Base-by-base conservation (phyloP, 53 echinoderm and acorn worm genomes). In the Stichopus horrens region DNA sequence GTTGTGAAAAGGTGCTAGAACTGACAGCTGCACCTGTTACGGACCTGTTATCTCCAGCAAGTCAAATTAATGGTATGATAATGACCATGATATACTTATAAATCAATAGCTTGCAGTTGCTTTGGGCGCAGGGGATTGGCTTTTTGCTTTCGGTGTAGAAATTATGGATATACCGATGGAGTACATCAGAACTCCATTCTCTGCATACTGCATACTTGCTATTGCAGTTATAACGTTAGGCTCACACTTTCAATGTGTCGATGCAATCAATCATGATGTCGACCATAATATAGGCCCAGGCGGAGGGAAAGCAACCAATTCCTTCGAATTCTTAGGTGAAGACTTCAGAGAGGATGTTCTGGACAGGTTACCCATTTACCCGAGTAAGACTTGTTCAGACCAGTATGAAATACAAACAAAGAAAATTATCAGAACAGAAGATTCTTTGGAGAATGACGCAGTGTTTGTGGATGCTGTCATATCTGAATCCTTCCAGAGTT, bases 381-480 rank as follows among this genome's bases (percentile, higher is more conserved):
- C 73, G 10, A 23, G 52, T 6, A 88, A 75, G 23, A 77, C 73
- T 5, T 92, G 93, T 59, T 59, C 66, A 18, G 77, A 77, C 11
- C 52, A 81, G 21, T 92, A 86, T 59, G 83, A 90, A 9, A 22
- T 84, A 10, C 73, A 87, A 76, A 82, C 80, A 54, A 74, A 87
- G 58, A 89, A 73, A 16, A 96, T 96, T 22, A 94, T 94, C 58
- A 92, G 96, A 65, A 96, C 96, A 68, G 92, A 91, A 86, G 96
- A 96, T 88, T 96, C 96, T 7, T 60, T 94, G 56, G 56, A 88
- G 11, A 86, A 76, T 73, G 92, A 93, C 73, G 96, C 94, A 52
- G 65, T 67, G 22, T 96, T 94, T 54, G 77, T 94, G 10, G 87
- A 90, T 76, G 94, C 91, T 16, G 76, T 76, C 16, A 60, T 58